Conservation (phyloP, 2,113 vertebrate species). For the Arenaria interpres region DNA sequence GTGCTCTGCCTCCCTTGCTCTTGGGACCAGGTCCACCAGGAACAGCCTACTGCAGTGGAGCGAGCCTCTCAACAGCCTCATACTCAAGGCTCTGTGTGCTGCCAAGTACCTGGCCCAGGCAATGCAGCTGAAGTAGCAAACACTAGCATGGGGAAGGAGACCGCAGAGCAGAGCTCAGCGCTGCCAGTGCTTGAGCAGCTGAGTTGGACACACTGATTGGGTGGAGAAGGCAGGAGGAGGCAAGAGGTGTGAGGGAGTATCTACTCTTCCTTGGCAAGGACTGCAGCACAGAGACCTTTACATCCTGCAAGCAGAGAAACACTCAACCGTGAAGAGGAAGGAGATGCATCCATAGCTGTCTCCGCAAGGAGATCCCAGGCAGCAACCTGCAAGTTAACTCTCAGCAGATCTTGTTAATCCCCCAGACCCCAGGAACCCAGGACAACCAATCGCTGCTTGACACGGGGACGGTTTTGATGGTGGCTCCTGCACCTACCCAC, state of each 20-base stretch:
- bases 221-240: background rate
- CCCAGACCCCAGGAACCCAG: background rate
- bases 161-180: background rate
- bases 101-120: background rate
- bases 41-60: background rate
- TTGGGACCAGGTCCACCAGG: background rate
- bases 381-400: background rate
- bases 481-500: background rate
- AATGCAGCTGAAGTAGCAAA: background rate
- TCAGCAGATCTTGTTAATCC: background rate
- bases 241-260: background rate
- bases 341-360: background rate
- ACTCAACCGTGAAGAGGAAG: background rate
- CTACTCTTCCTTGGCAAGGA: background rate
- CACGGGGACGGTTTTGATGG: background rate
- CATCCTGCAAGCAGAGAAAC: background rate
- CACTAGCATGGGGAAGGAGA: background rate
- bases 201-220: background rate
- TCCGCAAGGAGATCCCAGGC: background rate
- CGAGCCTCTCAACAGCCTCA: background rate
- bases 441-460: background rate
- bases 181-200: background rate
- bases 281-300: background rate
- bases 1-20: background rate
- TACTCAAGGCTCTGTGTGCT: background rate